These are phyloP conservation scores for Euborellia annulipes DNA, from an alignment of 1,140 invertebrate genomes.

Conservation along the genomic window DNA sequence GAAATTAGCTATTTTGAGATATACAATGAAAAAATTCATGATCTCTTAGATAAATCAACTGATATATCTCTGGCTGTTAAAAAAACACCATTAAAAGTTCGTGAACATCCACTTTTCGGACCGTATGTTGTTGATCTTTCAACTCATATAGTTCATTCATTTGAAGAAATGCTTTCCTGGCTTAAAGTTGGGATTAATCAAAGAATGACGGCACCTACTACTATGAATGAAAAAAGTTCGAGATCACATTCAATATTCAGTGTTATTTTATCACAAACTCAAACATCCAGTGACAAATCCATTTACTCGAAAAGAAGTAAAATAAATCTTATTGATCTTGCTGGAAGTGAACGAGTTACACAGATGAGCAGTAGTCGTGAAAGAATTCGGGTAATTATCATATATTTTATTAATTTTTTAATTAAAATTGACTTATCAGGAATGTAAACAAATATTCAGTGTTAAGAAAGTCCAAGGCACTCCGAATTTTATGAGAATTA, in stretches of 20 bases:
- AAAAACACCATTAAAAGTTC: slow-evolving; percentile 43
- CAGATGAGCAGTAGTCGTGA: slow-evolving; percentile 49
- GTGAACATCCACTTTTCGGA: slow-evolving; percentile 55
- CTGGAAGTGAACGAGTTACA: slow-evolving; percentile 66
- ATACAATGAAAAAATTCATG: slow-evolving; percentile 76
- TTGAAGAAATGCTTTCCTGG: slow-evolving; percentile 45
- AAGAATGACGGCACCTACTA: slow-evolving; percentile 53
- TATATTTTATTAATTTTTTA: slow-evolving; percentile 2
- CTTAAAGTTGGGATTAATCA: slow-evolving; percentile 69
- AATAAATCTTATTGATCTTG: slow-evolving; percentile 70
- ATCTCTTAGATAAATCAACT: slow-evolving; percentile 38
- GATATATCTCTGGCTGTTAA: too few relatives aligned
- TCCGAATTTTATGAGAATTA: too few relatives aligned
- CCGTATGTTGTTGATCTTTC: slow-evolving; percentile 58
- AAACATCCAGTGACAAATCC: slow-evolving; percentile 11
- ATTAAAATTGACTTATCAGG: not conserved
- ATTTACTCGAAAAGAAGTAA: slow-evolving; percentile 39
- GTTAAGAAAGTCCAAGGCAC: too few relatives aligned
- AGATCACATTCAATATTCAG: slow-evolving; percentile 61
- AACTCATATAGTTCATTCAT: slow-evolving; percentile 43
- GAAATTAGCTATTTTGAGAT: slow-evolving; percentile 77
- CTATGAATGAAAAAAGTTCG: slow-evolving; percentile 65
- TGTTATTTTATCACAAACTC: slow-evolving; percentile 36
- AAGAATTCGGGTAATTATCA: slow-evolving; percentile 39
- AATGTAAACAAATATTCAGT: too few relatives aligned